Percentiles rank a stretch among this genome's conserved stretches.
Evolutionary conservation across 2,888 invertebrate genomes (phyloP).

Genomic region (Alloscopus bannaensis): DNA sequence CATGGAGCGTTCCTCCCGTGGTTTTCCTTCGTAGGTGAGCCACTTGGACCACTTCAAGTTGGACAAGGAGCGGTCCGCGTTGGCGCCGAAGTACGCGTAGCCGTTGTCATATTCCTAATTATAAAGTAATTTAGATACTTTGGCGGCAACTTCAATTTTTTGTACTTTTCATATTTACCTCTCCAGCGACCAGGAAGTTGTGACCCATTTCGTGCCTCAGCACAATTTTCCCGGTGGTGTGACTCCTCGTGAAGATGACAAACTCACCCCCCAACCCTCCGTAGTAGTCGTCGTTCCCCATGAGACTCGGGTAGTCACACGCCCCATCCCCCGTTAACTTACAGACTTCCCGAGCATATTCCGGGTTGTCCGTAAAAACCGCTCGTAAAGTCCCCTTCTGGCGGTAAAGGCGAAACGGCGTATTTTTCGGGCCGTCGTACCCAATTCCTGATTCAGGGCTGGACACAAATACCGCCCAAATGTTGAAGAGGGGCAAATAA

Average conservation of each 20-base stretch:
- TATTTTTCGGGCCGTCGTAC: slow-evolving; percentile 65
- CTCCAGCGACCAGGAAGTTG: slow-evolving; percentile 55
- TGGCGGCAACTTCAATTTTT: not conserved
- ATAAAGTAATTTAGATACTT: not conserved
- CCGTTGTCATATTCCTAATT: slow-evolving; percentile 35
- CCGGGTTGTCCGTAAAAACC: slow-evolving; percentile 51
- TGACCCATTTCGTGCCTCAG: slow-evolving; percentile 62
- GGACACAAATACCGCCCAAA: slow-evolving; percentile 67
- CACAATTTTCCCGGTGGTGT: slow-evolving; percentile 64
- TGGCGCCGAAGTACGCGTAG: slow-evolving; percentile 54
- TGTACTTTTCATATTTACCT: too few relatives aligned
- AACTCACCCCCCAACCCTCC: slow-evolving; percentile 69
- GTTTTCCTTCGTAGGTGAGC: slow-evolving; percentile 23
- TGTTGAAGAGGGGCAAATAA: slow-evolving; percentile 65
- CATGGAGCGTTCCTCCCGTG: slow-evolving; percentile 51
- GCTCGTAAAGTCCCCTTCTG: slow-evolving; percentile 62
- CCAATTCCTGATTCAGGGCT: slow-evolving; percentile 66
- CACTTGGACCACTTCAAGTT: slow-evolving; percentile 51
- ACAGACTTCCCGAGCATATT: slow-evolving; percentile 52
- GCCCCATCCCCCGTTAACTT: slow-evolving; percentile 56
- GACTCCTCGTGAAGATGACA: slow-evolving; percentile 64
- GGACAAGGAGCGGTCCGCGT: slow-evolving; percentile 25
- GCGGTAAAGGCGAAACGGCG: slow-evolving; percentile 61
- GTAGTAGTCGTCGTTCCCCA: slow-evolving; percentile 68
- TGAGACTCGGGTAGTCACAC: slow-evolving; percentile 65